phyloP scores from a whole-genome alignment of 2,888 invertebrate species.

The Drosophila nigritarsus region DNA sequence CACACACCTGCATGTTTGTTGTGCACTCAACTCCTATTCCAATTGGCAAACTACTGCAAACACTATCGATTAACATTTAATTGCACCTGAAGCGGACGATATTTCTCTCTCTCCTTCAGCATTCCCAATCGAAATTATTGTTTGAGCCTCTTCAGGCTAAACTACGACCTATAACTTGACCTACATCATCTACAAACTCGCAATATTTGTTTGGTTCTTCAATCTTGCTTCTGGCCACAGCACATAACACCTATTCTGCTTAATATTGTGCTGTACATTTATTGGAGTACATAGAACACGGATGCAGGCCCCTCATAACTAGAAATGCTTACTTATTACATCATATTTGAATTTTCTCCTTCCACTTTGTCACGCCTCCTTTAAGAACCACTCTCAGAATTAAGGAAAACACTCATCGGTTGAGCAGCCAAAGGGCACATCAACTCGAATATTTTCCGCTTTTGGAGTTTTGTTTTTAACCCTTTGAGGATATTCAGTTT shows the following conservation, averaged over 20 bases:
- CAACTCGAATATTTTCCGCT: constrained; percentile 47
- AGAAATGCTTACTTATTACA: background rate
- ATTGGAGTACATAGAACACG: background rate
- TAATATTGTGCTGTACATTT: background rate
- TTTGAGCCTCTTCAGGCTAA: constrained; percentile 46
- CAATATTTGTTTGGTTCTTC: constrained; percentile 40
- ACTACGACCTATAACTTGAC: background rate
- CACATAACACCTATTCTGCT: constrained; percentile 5
- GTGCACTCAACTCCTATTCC: constrained; percentile 18
- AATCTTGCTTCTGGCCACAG: constrained; percentile 29
- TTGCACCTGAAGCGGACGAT: constrained; percentile 61
- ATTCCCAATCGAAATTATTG: constrained; percentile 67
- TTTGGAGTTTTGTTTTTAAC: constrained; percentile 36
- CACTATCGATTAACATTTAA: constrained; percentile 78
- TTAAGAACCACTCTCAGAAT: constrained; percentile 21
- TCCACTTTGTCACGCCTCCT: constrained; percentile 5
- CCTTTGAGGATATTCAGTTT: constrained; percentile 34
- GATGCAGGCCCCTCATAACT: constrained; percentile 7
- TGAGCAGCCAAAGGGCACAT: constrained; percentile 52
- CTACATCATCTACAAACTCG: constrained; percentile 7
- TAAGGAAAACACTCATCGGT: constrained; percentile 42
- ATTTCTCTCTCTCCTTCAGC: constrained; percentile 37
- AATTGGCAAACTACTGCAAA: constrained; percentile 35
- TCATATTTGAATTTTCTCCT: background rate
- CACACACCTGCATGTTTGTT: constrained; percentile 6